phyloP scores from a whole-genome alignment of 2,888 invertebrate genomes.

The Stenolophus ochropezus region DNA sequence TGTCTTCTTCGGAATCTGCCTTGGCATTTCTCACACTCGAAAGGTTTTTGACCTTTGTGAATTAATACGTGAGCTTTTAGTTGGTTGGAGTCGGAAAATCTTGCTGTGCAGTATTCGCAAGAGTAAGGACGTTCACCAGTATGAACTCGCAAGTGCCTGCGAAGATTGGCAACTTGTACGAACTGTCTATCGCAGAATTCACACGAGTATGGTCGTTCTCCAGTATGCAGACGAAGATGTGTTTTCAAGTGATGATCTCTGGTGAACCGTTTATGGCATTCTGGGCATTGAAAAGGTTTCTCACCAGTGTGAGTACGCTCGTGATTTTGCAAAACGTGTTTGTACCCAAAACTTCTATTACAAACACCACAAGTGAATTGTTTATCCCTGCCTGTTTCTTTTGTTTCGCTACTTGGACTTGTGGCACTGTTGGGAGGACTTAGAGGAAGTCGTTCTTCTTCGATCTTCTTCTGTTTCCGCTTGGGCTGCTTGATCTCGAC shows the following conservation, averaged over 20 bases:
- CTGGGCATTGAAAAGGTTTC: constrained; percentile 93
- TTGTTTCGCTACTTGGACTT: constrained; percentile 72
- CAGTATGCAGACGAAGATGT: constrained; percentile 93
- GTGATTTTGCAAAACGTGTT: constrained; percentile 95
- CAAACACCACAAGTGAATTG: constrained; percentile 93
- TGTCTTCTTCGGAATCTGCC: constrained; percentile 89
- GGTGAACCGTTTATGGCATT: constrained; percentile 93
- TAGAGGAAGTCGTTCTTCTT: constrained; percentile 71
- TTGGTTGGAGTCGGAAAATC: constrained; percentile 94
- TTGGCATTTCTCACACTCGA: constrained; percentile 86
- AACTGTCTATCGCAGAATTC: constrained; percentile 94
- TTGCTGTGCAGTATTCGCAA: constrained; percentile 89
- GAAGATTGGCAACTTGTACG: constrained; percentile 93
- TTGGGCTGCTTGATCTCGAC: constrained; percentile 69
- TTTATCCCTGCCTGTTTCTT: constrained; percentile 78
- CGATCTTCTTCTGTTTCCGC: constrained; percentile 68
- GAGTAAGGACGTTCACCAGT: constrained; percentile 94
- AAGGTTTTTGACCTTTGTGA: constrained; percentile 93
- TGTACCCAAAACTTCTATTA: constrained; percentile 93
- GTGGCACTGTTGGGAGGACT: constrained; percentile 77
- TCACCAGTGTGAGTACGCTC: constrained; percentile 96
- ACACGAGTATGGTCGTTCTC: constrained; percentile 95
- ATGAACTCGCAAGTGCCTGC: constrained; percentile 92
- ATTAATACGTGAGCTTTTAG: constrained; percentile 92
- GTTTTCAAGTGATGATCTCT: constrained; percentile 95